These are phyloP conservation scores for Zaprionus gabonicus DNA, from an alignment of 1,140 invertebrate species.

Conservation along the genomic window DNA sequence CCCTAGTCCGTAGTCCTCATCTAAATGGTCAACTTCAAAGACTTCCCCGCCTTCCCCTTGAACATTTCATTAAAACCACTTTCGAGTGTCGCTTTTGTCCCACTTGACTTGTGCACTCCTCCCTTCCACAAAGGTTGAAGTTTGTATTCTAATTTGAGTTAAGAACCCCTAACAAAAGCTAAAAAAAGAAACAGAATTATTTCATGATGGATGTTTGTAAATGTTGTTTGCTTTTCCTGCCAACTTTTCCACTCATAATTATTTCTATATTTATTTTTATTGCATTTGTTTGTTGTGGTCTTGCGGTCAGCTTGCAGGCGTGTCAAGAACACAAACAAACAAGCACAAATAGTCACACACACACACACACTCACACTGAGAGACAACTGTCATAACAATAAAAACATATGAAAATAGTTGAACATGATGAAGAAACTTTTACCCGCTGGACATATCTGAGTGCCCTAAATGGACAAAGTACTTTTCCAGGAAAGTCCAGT, in stretches of 20 bases:
- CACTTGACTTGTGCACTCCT: slow-evolving; percentile 34
- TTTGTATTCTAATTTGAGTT: slow-evolving; percentile 54
- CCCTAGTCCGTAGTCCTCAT: slow-evolving; percentile 1
- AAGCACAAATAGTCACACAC: slow-evolving; percentile 14
- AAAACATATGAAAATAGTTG: slow-evolving; percentile 40
- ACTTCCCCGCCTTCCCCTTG: slow-evolving; percentile 16
- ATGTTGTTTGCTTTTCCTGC: slow-evolving; percentile 12
- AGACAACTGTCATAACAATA: slow-evolving; percentile 24
- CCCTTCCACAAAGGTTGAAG: slow-evolving; percentile 48
- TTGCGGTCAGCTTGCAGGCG: slow-evolving; percentile 47
- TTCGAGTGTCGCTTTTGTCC: slow-evolving; percentile 33
- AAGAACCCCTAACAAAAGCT: slow-evolving; percentile 20
- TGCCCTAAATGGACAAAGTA: slow-evolving; percentile 11
- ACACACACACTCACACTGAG: background rate
- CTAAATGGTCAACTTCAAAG: slow-evolving; percentile 70
- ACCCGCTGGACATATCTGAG: slow-evolving; percentile 8
- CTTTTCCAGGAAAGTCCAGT: background rate
- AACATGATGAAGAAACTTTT: slow-evolving; percentile 30
- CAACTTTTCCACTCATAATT: slow-evolving; percentile 65
- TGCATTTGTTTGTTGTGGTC: slow-evolving; percentile 66
- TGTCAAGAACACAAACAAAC: slow-evolving; percentile 14
- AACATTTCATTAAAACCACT: slow-evolving; percentile 68
- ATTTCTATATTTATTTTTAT: slow-evolving; percentile 68
- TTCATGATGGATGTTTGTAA: slow-evolving; percentile 32
- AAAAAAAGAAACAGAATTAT: slow-evolving; percentile 1